A percentile compares a stretch with the other conserved stretches of the same genome.
Evolutionary conservation across 2,113 vertebrate genomes (phyloP).

Genomic region (Tiliqua scincoides): DNA sequence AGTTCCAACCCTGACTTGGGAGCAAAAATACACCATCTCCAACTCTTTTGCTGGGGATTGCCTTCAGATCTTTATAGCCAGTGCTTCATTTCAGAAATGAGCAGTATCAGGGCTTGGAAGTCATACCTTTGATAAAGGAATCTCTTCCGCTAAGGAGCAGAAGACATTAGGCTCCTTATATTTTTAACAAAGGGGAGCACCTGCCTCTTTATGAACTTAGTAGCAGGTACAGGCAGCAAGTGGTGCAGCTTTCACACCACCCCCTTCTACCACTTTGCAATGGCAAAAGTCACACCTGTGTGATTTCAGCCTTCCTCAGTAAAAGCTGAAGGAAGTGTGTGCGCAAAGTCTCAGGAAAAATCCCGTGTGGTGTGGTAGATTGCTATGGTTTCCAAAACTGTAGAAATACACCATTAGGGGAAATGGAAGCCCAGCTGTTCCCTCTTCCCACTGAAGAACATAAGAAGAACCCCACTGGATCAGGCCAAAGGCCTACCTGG

Average conservation of each 20-base stretch:
- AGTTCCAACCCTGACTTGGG: background rate
- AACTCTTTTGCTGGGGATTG: background rate
- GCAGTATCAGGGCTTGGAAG: background rate
- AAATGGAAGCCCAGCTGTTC: background rate
- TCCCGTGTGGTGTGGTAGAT: background rate
- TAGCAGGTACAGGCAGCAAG: background rate
- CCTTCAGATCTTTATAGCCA: too few relatives aligned
- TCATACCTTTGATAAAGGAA: background rate
- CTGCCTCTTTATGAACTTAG: background rate
- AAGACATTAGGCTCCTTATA: background rate
- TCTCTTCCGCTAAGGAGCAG: background rate
- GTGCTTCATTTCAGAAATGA: background rate
- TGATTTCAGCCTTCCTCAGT: background rate
- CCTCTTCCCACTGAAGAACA: background rate
- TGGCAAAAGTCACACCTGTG: background rate
- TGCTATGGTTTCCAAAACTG: background rate
- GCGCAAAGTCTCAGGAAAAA: background rate
- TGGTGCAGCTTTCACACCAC: background rate
- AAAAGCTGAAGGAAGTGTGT: background rate
- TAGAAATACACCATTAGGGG: background rate
- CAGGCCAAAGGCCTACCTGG: too few relatives aligned
- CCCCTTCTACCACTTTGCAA: too few relatives aligned
- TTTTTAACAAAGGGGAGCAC: background rate
- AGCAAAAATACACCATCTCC: background rate
- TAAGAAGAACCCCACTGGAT: too few relatives aligned